Evolutionary conservation across 35 echinoderm and acorn worm species (phyloP), one percentile per base, ranked within the genome.

Genomic region (Ophiothrix spiculata): DNA sequence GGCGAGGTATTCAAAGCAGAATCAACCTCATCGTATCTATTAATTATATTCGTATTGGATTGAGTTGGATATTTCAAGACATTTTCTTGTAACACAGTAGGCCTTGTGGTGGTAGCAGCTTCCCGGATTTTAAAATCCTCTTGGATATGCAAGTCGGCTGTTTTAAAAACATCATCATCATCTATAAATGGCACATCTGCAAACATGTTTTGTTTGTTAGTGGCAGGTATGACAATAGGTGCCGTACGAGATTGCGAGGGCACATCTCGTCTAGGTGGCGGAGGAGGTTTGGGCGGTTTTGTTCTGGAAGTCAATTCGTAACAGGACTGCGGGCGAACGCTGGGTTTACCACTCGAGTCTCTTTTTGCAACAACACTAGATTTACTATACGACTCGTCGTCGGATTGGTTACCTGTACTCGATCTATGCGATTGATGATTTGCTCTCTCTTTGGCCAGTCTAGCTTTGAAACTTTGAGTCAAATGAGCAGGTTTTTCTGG

Each of bases 131-230:
- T 15, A n/a, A 15, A n/a, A 69, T 69, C 60, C 60, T 69, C 60
- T 69, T 69, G 60, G 60, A 69, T 69, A 69, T 12, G 25, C 29
- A 69, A n/a, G 3, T 69, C 60, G 56, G 13, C 13, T 2, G 4
- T 69, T 69, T 69, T 69, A n/a, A 69, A 69, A 6, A 69, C 60
- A 69, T 69, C 60, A 69, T 69, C 60, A n/a, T 69, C 60, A 69
- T 69, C 60, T 25, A 69, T 69, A 69, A 69, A 69, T 69, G 60
- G 60, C 60, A 69, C 60, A 69, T 69, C 60, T 15, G 60, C 6
- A n/a, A 12, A 69, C 29, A 25, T 15, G 8, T 69, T 69, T 69
- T 69, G 60, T 69, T 69, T n/a, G 1, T 10, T 69, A 25, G 25
- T n/a, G 23, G 60, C 10, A 10, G 60, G 60, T 6, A n/a, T 69